Base-by-base conservation (phyloP, 2,888 invertebrate species). In the Luperina testacea region DNA sequence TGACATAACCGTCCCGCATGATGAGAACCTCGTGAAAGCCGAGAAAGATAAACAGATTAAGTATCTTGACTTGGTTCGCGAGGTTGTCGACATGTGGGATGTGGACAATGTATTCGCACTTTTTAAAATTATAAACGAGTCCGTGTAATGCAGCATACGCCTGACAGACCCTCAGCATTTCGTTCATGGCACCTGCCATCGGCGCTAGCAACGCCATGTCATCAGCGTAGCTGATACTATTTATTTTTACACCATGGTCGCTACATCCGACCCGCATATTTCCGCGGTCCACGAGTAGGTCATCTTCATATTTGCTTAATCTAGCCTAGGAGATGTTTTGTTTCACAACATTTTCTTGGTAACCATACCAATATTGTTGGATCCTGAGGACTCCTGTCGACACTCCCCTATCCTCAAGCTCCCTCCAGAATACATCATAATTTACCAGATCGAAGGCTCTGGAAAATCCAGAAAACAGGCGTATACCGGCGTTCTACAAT, bases 381-480 rank as follows among this genome's bases (percentile, higher is more conserved):
- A 68, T 68, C 20, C 51, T 53, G 32, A 53, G 13, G 0, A 70
- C 51, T 51, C 32, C 51, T 8, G 20, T 4, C 69, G 53, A 8
- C 38, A 70, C 51, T 32, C 32, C 24, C 69, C 69, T 70, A 13
- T 53, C 51, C 69, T 32, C 51, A 27, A 51, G 51, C 32, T 32
- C 7, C 13, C 69, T 69, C 51, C 51, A 69, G 51, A 69, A 51
- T 24, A 69, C 13, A 51, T 53, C 32, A 48, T 68, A 68, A 48
- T 27, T 27, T 20, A 68, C 68, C 11, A 48, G 20, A 27, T 27
- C 9, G 63, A 27, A 68, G 20, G 48, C 68, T 48, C 51, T 69
- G 69, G 32, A 51, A 24, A 69, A 51, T 69, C 69, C 20, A 69
- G 51, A 32, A 69, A 51, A 70, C 51, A 24, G 51, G 20, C 32